Evolutionary conservation across 35 echinoderm and acorn worm species (phyloP).

Genomic region (Lytechinus variegatus): DNA sequence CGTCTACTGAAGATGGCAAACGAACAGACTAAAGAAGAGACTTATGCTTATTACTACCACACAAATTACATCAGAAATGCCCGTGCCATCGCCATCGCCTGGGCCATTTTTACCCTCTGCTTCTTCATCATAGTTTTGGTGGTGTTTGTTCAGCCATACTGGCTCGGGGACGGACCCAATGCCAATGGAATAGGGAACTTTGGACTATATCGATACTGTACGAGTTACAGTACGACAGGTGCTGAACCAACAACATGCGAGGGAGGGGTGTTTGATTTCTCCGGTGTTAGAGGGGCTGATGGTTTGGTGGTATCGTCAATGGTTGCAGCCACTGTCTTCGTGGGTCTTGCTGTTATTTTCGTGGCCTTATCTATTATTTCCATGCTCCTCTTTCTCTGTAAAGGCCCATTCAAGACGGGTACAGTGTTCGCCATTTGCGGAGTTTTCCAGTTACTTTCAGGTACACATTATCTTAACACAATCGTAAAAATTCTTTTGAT

Average conservation of each 20-base stretch:
- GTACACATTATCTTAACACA: slow-evolving; percentile 54
- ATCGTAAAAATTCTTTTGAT: too few relatives aligned
- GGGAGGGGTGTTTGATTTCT: slow-evolving; percentile 55
- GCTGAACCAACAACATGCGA: slow-evolving; percentile 45
- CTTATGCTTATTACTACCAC: slow-evolving; percentile 92
- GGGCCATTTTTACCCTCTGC: slow-evolving; percentile 96
- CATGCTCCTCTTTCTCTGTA: slow-evolving; percentile 91
- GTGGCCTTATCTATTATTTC: slow-evolving; percentile 71
- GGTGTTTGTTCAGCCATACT: slow-evolving; percentile 90
- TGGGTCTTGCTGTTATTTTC: slow-evolving; percentile 65
- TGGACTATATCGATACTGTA: slow-evolving; percentile 83
- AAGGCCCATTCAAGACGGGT: slow-evolving; percentile 68
- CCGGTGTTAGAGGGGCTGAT: not conserved
- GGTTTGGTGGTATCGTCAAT: not conserved
- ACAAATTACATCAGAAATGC: slow-evolving; percentile 98
- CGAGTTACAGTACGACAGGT: slow-evolving; percentile 48
- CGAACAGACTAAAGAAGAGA: slow-evolving; percentile 79
- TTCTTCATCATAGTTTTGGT: slow-evolving; percentile 92
- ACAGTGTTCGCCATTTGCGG: slow-evolving; percentile 89
- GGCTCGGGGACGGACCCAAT: slow-evolving; percentile 80
- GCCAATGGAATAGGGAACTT: slow-evolving; percentile 72
- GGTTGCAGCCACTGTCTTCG: slow-evolving; percentile 69
- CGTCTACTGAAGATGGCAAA: slow-evolving; percentile 69
- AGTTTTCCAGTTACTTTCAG: slow-evolving; percentile 69
- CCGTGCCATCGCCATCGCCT: slow-evolving; percentile 92